Evolutionary conservation across 2,797 vertebrate genomes (phyloP).

Genomic region (Crocidura indochinensis): DNA sequence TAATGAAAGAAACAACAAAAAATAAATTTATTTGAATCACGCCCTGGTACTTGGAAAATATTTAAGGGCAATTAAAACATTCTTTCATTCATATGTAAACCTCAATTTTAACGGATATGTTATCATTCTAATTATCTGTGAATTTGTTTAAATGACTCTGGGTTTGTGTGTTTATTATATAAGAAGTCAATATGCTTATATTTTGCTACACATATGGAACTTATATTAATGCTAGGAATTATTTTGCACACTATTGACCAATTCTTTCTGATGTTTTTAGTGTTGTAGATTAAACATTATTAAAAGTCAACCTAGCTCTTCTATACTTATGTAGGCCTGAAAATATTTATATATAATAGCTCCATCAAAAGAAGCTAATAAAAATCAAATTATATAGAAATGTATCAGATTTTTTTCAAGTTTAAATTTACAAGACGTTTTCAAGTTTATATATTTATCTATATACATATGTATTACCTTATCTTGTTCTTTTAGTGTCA

Average conservation of each 20-base stretch:
- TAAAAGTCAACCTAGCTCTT: neutral
- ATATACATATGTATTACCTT: too few species aligned
- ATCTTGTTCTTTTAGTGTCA: too few species aligned
- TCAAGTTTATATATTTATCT: too few species aligned
- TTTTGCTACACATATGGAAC: neutral
- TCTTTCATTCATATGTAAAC: neutral
- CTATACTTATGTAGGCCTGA: neutral
- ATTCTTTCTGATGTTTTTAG: neutral
- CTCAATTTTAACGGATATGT: slow-evolving; percentile 2
- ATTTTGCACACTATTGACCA: neutral
- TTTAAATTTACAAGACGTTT: too few species aligned
- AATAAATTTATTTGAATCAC: neutral
- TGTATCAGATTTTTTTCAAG: too few species aligned
- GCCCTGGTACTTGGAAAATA: neutral
- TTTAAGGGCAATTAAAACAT: neutral
- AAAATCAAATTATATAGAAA: too few species aligned
- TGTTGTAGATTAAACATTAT: neutral
- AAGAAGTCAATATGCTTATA: neutral
- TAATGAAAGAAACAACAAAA: neutral
- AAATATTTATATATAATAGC: neutral
- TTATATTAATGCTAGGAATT: neutral
- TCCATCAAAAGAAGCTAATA: too few species aligned
- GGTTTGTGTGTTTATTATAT: neutral
- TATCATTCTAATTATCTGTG: neutral
- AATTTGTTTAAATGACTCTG: neutral